These are phyloP conservation scores for Noctua janthina DNA, from an alignment of 2,888 invertebrate genomes.

Conservation along the genomic window DNA sequence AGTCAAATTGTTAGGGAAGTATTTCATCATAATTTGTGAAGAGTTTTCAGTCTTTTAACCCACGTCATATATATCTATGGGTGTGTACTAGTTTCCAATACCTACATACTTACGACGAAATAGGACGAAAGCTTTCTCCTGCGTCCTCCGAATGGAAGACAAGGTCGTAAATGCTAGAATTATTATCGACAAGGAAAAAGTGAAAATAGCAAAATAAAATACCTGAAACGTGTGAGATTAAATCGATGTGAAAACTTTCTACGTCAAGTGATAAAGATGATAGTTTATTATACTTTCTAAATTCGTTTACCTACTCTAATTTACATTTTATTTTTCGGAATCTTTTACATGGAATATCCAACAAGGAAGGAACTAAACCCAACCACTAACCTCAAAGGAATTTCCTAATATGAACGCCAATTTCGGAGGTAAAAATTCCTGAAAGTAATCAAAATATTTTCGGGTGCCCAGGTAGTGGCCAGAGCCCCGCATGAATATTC, in stretches of 20 bases:
- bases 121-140: background rate
- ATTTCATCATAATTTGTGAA: background rate
- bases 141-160: background rate
- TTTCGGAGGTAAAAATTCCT: slow-evolving; percentile 31
- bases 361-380: slow-evolving; percentile 2
- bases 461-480: slow-evolving; percentile 1
- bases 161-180: background rate
- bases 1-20: background rate
- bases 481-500: slow-evolving; percentile 27
- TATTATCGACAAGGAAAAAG: background rate
- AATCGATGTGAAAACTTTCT: background rate
- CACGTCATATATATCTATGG: background rate
- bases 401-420: slow-evolving; percentile 19
- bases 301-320: background rate
- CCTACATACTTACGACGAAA: background rate
- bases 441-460: slow-evolving; percentile 54
- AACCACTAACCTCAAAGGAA: background rate
- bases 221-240: background rate
- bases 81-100: background rate
- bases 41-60: background rate
- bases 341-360: background rate
- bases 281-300: background rate
- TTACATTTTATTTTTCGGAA: background rate
- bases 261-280: background rate
- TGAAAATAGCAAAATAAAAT: background rate